phyloP scores from a whole-genome alignment of 1,140 invertebrate genomes.

The Trichonephila clavipes region DNA sequence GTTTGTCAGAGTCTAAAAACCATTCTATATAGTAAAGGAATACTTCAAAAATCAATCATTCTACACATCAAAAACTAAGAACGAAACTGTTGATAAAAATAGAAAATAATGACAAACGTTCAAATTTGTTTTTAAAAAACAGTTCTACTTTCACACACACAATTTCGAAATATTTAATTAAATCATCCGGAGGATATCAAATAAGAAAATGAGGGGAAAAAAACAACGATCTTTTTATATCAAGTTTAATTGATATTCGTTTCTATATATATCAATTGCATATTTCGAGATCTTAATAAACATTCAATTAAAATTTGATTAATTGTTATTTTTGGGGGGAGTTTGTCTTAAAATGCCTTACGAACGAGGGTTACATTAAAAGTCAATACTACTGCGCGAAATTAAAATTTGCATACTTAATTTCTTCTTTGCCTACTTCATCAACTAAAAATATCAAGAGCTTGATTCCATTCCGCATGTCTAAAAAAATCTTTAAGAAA shows the following conservation, averaged over 20 bases:
- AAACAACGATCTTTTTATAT: background rate
- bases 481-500: background rate
- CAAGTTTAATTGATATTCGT: background rate
- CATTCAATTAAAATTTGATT: conserved; percentile 8
- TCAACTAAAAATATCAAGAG: background rate
- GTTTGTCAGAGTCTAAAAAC: too few species aligned
- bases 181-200: background rate
- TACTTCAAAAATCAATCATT: too few species aligned
- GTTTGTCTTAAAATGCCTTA: background rate
- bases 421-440: background rate
- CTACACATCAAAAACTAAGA: too few species aligned
- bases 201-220: background rate
- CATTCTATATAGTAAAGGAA: too few species aligned
- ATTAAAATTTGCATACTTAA: background rate
- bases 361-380: background rate
- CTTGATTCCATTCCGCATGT: background rate
- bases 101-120: too few species aligned
- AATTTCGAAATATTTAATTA: background rate
- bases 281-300: background rate
- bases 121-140: too few species aligned
- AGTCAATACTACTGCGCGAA: background rate
- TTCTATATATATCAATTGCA: background rate
- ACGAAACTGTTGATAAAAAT: too few species aligned
- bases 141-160: background rate
- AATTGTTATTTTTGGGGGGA: background rate